Percentiles rank a stretch among this genome's conserved stretches.
Conservation (phyloP, 2,797 vertebrate genomes). For the Diplodus puntazzo region DNA sequence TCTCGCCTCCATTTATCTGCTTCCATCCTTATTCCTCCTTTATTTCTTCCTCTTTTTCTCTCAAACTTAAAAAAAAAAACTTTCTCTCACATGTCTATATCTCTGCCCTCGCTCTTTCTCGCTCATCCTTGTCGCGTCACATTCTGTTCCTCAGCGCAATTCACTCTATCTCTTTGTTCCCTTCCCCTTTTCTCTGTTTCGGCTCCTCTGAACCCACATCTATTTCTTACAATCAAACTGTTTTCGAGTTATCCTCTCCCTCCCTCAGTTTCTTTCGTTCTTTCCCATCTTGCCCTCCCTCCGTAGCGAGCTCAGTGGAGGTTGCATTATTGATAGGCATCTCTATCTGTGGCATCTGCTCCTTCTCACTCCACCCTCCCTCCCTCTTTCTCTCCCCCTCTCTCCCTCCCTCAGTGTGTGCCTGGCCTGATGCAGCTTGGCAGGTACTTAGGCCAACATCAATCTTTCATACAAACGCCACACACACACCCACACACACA, state of each 20-base stretch:
- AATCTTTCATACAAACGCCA: constrained; percentile 84
- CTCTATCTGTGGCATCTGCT: constrained; percentile 84
- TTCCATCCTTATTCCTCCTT: neutral
- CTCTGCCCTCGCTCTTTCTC: constrained; percentile 20
- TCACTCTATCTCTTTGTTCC: neutral
- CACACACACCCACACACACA: constrained; percentile 46
- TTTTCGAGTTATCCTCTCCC: constrained; percentile 7
- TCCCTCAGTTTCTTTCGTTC: constrained; percentile 31
- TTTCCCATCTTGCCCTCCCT: constrained; percentile 41
- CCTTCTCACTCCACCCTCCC: constrained; percentile 49
- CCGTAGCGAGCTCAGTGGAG: constrained; percentile 65
- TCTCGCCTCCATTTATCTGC: constrained; percentile 7
- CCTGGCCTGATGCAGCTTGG: constrained; percentile 83
- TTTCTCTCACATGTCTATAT: constrained; percentile 4
- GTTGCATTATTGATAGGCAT: constrained; percentile 88
- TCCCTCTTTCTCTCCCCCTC: constrained; percentile 8
- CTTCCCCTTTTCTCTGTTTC: neutral
- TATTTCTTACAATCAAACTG: constrained; percentile 22
- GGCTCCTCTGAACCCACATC: constrained; percentile 11
- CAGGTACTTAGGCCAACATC: constrained; percentile 87
- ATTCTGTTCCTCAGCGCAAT: constrained; percentile 4
- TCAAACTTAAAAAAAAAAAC: neutral
- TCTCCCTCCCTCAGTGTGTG: constrained; percentile 63
- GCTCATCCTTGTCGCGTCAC: neutral
- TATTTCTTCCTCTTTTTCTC: neutral